Evolutionary conservation across 2,113 vertebrate species (phyloP).

Genomic region (Ptychochromis oligacanthus): DNA sequence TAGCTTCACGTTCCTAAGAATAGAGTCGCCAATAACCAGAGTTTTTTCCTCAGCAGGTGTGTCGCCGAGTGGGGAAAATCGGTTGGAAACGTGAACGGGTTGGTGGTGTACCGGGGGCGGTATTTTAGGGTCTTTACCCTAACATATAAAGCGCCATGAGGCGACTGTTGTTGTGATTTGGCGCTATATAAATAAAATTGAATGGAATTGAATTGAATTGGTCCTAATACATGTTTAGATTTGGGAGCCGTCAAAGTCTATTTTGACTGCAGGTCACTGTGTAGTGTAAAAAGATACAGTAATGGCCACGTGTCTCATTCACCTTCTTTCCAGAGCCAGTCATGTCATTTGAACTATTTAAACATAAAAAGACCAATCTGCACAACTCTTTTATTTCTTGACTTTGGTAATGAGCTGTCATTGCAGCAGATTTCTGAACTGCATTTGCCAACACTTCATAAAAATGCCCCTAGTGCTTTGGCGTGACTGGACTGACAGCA

Average conservation of each 20-base stretch:
- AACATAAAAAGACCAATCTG: conserved; percentile 11
- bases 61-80: too few relatives aligned
- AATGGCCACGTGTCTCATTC: background rate
- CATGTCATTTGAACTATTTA: conserved; percentile 15
- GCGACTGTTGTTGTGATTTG: too few relatives aligned
- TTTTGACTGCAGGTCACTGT: conserved; percentile 6
- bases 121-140: too few relatives aligned
- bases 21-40: too few relatives aligned
- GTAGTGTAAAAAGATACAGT: background rate
- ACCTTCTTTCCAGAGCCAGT: conserved; percentile 2
- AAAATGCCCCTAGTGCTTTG: conserved; percentile 52
- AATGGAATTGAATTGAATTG: too few relatives aligned
- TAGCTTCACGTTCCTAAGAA: too few relatives aligned
- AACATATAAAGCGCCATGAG: too few relatives aligned
- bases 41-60: too few relatives aligned
- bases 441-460: conserved; percentile 53
- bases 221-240: background rate
- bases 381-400: background rate
- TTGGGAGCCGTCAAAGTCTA: background rate
- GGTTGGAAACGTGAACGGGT: too few relatives aligned
- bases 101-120: too few relatives aligned
- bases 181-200: too few relatives aligned
- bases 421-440: background rate
- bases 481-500: conserved; percentile 50
- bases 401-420: conserved; percentile 38